Base-by-base conservation (phyloP, 2,888 invertebrate species). In the Agrochola litura region DNA sequence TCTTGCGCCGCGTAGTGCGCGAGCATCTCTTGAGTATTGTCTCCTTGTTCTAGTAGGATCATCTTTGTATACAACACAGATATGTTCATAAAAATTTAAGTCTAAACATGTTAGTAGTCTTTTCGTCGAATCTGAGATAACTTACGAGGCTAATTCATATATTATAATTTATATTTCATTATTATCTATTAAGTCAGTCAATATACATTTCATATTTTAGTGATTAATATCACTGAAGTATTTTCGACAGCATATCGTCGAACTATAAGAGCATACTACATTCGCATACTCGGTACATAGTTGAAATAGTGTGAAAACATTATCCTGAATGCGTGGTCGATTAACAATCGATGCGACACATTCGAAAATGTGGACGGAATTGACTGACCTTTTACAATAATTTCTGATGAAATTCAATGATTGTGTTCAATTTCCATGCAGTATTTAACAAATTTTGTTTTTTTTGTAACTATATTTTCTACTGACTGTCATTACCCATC, bases 81-180 rank as follows among this genome's bases (percentile, higher is more conserved):
- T 96, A 96, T 96, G 96, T 96, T 95, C 93, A 94, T 95, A 95
- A 95, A 95, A 94, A 92, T 94, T 96, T 94, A 94, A 95, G 92
- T 95, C 96, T 96, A 95, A 95, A 94, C 94, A 91, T 93, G 91
- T 93, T 93, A 90, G 92, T 95, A 96, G 96, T 96, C 96, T 96
- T 96, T 96, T 96, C 92, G 94, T 96, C 95, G 95, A 96, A 96
- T 96, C 95, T 95, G 95, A 95, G 95, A 96, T 95, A 95, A 93
- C 96, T 96, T 96, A 96, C 90, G 89, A 91, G 86, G 92, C 94
- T 96, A 96, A 94, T 92, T 92, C 90, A 94, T 95, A 95, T 94
- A 95, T 94, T 92, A 94, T 91, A 91, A 91, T 91, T 91, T 92
- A 94, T 94, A 92, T 90, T 92, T 92, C 89, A 94, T 93, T 95